A percentile compares a stretch with the other conserved stretches of the same genome.
Conservation (phyloP, 37 sponge, comb jelly and placozoan species). For the Eunapius fragilis region DNA sequence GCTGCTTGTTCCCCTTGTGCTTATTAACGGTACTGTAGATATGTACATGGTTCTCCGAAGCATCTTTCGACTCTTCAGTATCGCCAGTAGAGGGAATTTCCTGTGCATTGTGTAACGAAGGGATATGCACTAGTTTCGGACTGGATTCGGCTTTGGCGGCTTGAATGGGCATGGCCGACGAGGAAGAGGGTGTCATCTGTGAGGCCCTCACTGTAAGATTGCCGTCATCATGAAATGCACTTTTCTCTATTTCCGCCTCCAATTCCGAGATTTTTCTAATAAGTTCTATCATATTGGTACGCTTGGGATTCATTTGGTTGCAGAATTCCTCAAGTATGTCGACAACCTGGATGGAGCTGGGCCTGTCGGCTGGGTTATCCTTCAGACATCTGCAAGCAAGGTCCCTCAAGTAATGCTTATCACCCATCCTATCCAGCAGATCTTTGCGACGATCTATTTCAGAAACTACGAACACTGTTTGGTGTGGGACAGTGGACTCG, state of each 20-base stretch:
- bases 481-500: neutral
- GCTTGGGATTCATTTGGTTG: neutral
- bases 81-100: too few species aligned
- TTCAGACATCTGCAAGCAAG: neutral
- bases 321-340: conserved; percentile 6
- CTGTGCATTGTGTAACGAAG: too few species aligned
- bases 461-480: neutral
- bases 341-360: neutral
- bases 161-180: too few species aligned
- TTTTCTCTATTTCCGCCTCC: neutral
- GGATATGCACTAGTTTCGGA: too few species aligned
- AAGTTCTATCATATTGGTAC: neutral
- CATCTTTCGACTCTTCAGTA: too few species aligned
- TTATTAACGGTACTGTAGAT: too few species aligned
- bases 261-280: neutral
- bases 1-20: too few species aligned
- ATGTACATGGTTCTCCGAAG: too few species aligned
- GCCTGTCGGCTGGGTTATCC: neutral
- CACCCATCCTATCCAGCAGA: neutral
- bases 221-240: too few species aligned
- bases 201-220: too few species aligned
- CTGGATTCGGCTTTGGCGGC: too few species aligned
- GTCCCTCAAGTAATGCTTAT: neutral
- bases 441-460: neutral
- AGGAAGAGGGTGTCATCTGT: too few species aligned